Evolutionary conservation across 2,797 vertebrate genomes (phyloP), one percentile per base, ranked within the genome.

Genomic region (Periophthalmus magnuspinnatus): DNA sequence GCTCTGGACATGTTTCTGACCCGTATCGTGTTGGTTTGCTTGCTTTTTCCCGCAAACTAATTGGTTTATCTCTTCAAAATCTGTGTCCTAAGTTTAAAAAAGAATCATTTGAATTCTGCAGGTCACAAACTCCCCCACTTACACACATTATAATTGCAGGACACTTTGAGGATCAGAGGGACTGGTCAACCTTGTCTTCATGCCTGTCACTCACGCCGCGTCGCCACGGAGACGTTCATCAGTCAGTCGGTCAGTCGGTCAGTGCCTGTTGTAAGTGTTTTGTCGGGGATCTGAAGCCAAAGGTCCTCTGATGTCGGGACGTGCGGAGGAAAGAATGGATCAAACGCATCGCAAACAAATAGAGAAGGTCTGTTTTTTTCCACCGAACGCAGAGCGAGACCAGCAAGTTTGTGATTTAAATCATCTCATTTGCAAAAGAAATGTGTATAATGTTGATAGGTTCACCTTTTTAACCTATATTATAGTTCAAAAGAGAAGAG

Each of bases 171-270:
- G 82, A 89, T 91, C 87, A 88, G 82, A 82, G 78, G 59, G 81
- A 86, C 84, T 81, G 88, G 88, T 89, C 86, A 84, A 84, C 76
- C 83, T 85, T 69, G 70, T 90, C 85, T 79, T 85, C 85, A 81
- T 87, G 88, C 84, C 90, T 87, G 85, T 85, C 87, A 86, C 68
- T 82, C 82, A 86, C 78, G 74, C 71, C 34, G 21, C 64, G 87
- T 90, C 78, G 78, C 89, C 85, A 81, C 65, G 77, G 92, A 81
- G 89, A 91, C 33, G 50, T 73, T 76, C 80, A 78, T 88, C 85
- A 82, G 81, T 70, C 69, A 82, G 82, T 65, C 70, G 69, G 81
- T 70, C 69, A 82, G 82, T 65, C 70, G 69, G 50, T 76, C 57
- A 66, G 41, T 64, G 84, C 79, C 36, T 64, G 79, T 56, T 73